Percentiles rank a stretch among this genome's conserved stretches.
These are phyloP conservation scores for Callocephalon fimbriatum DNA, from an alignment of 2,113 vertebrate genomes.

Conservation along the genomic window DNA sequence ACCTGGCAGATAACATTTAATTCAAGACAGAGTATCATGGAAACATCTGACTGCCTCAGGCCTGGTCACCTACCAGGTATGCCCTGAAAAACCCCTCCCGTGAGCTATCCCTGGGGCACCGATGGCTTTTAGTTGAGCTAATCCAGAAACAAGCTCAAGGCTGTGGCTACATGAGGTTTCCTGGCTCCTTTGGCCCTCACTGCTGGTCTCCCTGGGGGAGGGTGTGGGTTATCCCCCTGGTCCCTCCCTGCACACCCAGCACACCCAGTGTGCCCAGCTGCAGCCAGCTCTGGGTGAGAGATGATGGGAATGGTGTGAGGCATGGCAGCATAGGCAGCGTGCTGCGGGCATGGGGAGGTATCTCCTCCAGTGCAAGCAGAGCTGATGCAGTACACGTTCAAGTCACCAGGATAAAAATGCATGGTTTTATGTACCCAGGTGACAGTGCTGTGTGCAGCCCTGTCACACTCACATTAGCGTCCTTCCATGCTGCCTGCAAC, in stretches of 20 bases:
- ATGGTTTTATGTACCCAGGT: not conserved
- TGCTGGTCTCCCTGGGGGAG: fast-evolving
- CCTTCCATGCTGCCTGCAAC: not conserved
- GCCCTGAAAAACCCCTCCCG: not conserved
- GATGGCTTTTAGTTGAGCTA: not conserved
- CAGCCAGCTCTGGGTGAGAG: not conserved
- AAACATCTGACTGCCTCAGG: conserved; percentile 35
- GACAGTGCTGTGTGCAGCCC: not conserved
- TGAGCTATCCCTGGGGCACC: fast-evolving
- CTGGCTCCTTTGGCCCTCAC: not conserved
- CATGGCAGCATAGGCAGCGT: fast-evolving
- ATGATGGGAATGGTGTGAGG: not conserved
- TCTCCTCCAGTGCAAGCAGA: not conserved
- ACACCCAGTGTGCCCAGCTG: not conserved
- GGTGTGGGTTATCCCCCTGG: not conserved
- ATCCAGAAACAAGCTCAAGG: not conserved
- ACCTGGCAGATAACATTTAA: conserved; percentile 62
- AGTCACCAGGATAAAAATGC: not conserved
- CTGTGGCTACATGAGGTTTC: not conserved
- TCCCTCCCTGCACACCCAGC: not conserved
- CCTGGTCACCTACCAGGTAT: conserved; percentile 13
- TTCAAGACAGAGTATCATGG: conserved; percentile 10
- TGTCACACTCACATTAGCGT: fast-evolving
- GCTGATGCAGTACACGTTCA: fast-evolving
- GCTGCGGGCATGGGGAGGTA: fast-evolving